A percentile compares a stretch with the other conserved stretches of the same genome.
These are phyloP conservation scores for Calyptomena viridis DNA, from an alignment of 2,113 vertebrate species.

Conservation along the genomic window DNA sequence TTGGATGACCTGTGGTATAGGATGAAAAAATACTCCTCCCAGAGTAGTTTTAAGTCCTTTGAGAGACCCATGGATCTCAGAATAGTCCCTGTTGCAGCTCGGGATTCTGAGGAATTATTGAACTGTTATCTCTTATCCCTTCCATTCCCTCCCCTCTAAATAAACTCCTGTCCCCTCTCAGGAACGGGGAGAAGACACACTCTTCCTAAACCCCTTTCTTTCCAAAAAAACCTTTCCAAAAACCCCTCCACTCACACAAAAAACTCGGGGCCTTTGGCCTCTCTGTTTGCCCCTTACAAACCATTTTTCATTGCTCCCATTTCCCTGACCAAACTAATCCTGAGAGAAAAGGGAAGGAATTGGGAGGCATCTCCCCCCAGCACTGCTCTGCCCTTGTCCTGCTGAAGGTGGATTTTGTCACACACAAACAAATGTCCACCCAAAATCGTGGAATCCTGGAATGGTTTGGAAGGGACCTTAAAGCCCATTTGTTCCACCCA, in stretches of 20 bases:
- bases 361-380: background rate
- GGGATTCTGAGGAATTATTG: background rate
- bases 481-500: no score
- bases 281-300: background rate
- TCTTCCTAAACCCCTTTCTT: background rate
- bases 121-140: background rate
- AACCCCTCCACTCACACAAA: background rate
- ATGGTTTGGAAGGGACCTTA: background rate
- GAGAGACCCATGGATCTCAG: background rate
- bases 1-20: background rate
- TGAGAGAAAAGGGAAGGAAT: background rate
- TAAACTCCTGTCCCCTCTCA: background rate
- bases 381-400: background rate
- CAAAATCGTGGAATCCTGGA: background rate
- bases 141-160: background rate
- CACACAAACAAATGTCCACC: rapidly evolving
- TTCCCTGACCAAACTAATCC: background rate
- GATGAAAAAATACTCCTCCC: background rate
- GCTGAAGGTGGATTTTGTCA: background rate
- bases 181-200: background rate
- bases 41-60: background rate
- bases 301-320: rapidly evolving
- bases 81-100: background rate
- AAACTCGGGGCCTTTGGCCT: background rate
- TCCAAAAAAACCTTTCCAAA: no score